Conservation (phyloP, 2,888 invertebrate species). For the Agonum fuliginosum region DNA sequence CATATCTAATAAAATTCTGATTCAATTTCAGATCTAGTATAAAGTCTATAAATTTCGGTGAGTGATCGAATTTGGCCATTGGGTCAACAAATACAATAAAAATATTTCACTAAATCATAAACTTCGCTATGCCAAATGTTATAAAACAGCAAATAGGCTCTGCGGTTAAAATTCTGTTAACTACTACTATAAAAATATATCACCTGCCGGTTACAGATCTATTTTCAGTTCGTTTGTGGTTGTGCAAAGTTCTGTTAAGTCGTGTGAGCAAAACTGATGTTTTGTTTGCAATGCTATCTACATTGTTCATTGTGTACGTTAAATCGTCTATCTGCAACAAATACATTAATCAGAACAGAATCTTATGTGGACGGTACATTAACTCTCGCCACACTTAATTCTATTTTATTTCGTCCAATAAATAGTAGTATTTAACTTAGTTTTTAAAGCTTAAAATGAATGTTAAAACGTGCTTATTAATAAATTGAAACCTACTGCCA, state of each 20-base stretch:
- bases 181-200: constrained; percentile 30
- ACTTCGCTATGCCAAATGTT: neutral
- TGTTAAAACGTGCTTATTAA: too few species aligned
- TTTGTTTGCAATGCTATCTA: constrained; percentile 67
- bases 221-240: constrained; percentile 45
- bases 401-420: too few species aligned
- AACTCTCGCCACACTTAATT: too few species aligned
- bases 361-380: too few species aligned
- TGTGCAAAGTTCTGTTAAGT: constrained; percentile 46
- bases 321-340: constrained; percentile 71
- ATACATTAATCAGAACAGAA: neutral
- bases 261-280: constrained; percentile 45
- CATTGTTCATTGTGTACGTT: constrained; percentile 69
- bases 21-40: too few species aligned
- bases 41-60: too few species aligned
- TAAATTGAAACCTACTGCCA: too few species aligned
- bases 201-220: constrained; percentile 23
- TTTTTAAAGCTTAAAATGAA: too few species aligned
- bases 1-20: too few species aligned
- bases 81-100: too few species aligned
- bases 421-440: too few species aligned
- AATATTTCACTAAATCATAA: constrained; percentile 25
- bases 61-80: too few species aligned
- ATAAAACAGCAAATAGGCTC: constrained; percentile 10
- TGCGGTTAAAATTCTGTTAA: constrained; percentile 38